phyloP scores from a whole-genome alignment of 1,140 invertebrate genomes.

The Drosophila ogumai region DNA sequence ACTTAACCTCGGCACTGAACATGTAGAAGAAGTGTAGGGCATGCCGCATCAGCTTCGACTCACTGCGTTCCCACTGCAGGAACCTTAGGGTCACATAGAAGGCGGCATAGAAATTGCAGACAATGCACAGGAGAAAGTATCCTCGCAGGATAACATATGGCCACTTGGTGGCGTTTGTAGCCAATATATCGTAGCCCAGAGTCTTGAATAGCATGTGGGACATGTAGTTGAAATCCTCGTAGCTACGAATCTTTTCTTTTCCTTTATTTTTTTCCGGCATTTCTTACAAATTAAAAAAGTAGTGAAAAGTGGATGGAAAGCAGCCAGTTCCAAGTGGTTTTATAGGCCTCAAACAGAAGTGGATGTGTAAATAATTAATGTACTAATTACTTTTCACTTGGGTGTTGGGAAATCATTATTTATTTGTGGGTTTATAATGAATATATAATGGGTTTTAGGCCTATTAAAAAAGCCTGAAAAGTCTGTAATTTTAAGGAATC shows the following conservation, averaged over 20 bases:
- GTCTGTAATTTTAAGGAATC: neutral
- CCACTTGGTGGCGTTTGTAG: neutral
- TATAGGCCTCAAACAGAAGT: neutral
- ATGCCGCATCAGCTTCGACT: neutral
- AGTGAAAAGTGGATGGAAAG: neutral
- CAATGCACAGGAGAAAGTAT: slow-evolving; percentile 2
- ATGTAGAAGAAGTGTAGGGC: neutral
- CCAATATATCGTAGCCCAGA: slow-evolving; percentile 4
- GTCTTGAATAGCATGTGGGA: neutral
- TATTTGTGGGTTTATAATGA: neutral
- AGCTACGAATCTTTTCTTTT: slow-evolving; percentile 10
- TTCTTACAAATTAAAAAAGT: neutral
- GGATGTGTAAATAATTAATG: neutral
- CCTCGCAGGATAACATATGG: neutral
- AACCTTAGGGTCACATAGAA: slow-evolving; percentile 1
- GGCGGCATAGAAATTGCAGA: neutral
- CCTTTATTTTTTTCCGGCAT: neutral
- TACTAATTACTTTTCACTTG: neutral
- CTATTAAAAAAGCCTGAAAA: neutral
- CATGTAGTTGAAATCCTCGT: slow-evolving; percentile 49
- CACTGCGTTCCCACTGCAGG: neutral
- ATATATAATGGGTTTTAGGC: neutral
- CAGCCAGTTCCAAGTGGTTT: neutral
- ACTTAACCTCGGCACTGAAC: slow-evolving; percentile 5
- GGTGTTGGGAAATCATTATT: neutral